These are phyloP conservation scores for Tiliacea citrago DNA, from an alignment of 2,888 invertebrate genomes.

Conservation along the genomic window DNA sequence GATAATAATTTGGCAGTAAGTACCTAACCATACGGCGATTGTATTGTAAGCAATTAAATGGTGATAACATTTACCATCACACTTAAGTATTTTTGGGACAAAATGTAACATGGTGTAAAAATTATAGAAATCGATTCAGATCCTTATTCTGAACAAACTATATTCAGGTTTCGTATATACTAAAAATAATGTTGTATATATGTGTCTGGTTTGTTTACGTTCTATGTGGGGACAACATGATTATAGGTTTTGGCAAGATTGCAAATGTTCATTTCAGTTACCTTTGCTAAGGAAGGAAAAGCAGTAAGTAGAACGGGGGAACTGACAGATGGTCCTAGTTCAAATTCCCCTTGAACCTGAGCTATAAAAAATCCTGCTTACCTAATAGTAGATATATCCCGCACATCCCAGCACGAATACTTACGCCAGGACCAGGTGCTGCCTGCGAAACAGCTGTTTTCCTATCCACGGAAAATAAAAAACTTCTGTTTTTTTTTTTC, in stretches of 20 bases:
- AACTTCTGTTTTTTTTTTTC: neutral
- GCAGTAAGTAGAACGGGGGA: no score
- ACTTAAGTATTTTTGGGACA: no score
- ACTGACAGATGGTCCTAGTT: neutral
- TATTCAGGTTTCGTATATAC: no score
- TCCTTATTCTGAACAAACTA: no score
- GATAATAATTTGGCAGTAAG: no score
- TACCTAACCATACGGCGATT: no score
- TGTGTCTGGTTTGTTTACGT: neutral
- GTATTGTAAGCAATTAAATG: no score
- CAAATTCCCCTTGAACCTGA: neutral
- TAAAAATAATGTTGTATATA: no score
- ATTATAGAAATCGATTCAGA: no score
- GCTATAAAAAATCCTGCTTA: neutral
- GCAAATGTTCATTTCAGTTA: neutral
- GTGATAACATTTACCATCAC: no score
- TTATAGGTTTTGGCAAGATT: neutral
- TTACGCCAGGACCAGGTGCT: neutral
- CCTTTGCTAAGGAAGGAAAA: neutral
- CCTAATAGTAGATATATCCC: neutral
- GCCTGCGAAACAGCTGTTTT: neutral
- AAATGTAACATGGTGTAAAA: no score
- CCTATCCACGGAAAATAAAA: neutral
- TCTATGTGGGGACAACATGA: no score
- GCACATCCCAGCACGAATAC: neutral